A percentile compares a stretch with the other conserved stretches of the same genome.
phyloP scores from a whole-genome alignment of 2,797 vertebrate genomes.

The Xenops minutus region DNA sequence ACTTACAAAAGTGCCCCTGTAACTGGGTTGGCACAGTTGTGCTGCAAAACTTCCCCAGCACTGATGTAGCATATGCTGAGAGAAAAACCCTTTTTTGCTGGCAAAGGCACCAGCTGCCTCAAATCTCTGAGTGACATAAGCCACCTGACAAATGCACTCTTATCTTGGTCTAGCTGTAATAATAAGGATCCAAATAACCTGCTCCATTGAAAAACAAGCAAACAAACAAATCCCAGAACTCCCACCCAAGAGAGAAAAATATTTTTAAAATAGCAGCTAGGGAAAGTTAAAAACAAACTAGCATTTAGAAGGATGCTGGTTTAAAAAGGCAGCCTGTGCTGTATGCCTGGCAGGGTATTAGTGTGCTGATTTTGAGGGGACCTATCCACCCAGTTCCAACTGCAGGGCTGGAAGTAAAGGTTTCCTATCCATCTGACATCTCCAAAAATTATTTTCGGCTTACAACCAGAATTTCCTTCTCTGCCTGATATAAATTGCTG shows the following conservation, averaged over 20 bases:
- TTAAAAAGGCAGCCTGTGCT: neutral
- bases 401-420: neutral
- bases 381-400: neutral
- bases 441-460: neutral
- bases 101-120: slow-evolving; percentile 7
- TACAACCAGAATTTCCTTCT: neutral
- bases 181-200: neutral
- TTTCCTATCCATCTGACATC: neutral
- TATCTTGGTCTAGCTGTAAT: neutral
- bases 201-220: neutral
- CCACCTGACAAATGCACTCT: neutral
- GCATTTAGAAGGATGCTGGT: neutral
- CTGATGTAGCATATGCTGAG: neutral
- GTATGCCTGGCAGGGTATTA: neutral
- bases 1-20: neutral
- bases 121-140: neutral
- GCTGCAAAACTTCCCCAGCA: neutral
- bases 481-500: neutral
- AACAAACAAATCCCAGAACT: neutral
- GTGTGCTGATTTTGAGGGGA: neutral
- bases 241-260: neutral
- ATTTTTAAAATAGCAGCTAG: neutral
- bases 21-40: neutral
- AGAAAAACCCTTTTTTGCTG: neutral
- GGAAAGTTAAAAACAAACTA: neutral